A percentile compares a stretch with the other conserved stretches of the same genome.
phyloP scores from a whole-genome alignment of 2,797 vertebrate genomes.

The Semotilus atromaculatus region DNA sequence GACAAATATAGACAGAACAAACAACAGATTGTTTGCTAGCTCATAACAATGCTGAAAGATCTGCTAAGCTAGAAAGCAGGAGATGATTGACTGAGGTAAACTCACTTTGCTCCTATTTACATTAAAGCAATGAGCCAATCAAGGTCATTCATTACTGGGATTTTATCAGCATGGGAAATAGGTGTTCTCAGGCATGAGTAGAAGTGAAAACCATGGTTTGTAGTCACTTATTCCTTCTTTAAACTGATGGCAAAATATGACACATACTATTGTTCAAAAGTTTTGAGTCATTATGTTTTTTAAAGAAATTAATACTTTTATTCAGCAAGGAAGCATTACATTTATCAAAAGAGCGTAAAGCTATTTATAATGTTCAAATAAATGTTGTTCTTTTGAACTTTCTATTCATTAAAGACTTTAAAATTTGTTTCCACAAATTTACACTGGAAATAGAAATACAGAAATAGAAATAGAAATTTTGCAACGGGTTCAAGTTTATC shows the following conservation, averaged over 20 bases:
- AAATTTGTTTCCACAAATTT: not conserved
- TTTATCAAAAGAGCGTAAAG: not conserved
- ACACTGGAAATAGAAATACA: not conserved
- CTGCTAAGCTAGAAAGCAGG: not conserved
- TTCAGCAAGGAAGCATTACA: not conserved
- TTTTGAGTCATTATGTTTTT: not conserved
- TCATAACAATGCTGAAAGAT: slow-evolving; percentile 17
- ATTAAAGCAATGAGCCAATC: slow-evolving; percentile 12
- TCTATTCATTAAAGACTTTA: not conserved
- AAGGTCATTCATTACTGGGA: not conserved
- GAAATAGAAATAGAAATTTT: not conserved
- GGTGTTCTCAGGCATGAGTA: not conserved
- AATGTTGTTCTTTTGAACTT: not conserved
- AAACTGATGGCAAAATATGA: not conserved
- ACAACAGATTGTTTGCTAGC: not conserved
- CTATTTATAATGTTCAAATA: not conserved
- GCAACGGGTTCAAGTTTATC: not conserved
- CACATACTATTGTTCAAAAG: not conserved
- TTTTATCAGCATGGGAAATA: not conserved
- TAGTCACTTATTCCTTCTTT: not conserved
- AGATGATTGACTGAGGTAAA: not conserved
- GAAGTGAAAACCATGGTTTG: not conserved
- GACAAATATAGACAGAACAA: slow-evolving; percentile 14
- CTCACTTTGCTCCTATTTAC: slow-evolving; percentile 3
- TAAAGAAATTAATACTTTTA: not conserved